These are phyloP conservation scores for Drosophila heteroneura DNA, from an alignment of 2,888 invertebrate species.

Conservation along the genomic window DNA sequence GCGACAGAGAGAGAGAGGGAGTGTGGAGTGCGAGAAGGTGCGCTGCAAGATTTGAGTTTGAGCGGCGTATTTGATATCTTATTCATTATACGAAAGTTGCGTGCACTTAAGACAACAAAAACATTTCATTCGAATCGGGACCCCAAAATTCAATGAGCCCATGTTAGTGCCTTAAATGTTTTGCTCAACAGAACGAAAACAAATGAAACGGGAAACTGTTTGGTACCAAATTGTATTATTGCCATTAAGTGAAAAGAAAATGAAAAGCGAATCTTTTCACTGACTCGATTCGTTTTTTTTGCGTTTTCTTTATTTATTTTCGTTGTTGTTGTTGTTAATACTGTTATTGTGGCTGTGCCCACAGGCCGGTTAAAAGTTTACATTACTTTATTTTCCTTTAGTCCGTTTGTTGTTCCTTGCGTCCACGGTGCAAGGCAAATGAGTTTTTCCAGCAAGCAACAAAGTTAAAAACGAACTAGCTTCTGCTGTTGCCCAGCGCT, in stretches of 20 bases:
- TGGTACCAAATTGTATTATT: constrained; percentile 73
- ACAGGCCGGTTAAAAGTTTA: constrained; percentile 62
- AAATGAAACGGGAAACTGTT: constrained; percentile 48
- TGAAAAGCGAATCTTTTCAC: constrained; percentile 46
- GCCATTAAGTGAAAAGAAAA: constrained; percentile 49
- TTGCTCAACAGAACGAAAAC: constrained; percentile 21
- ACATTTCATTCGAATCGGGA: constrained; percentile 49
- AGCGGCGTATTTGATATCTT: constrained; percentile 51
- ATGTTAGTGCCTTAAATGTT: constrained; percentile 54
- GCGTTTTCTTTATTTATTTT: constrained; percentile 10
- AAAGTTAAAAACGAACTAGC: constrained; percentile 66
- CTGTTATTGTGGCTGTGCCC: constrained; percentile 37
- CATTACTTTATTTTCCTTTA: constrained; percentile 60
- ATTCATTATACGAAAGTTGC: constrained; percentile 56
- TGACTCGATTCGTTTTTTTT: constrained; percentile 44
- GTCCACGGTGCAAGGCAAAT: constrained; percentile 56
- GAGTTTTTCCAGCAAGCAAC: constrained; percentile 57
- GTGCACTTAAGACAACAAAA: constrained; percentile 44
- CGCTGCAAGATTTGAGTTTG: constrained; percentile 5
- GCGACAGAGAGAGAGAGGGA: not conserved
- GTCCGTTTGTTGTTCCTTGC: constrained; percentile 33
- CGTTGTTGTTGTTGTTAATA: not conserved
- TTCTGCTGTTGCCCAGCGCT: constrained; percentile 29
- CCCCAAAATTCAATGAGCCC: constrained; percentile 44
- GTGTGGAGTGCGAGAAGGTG: not conserved